Conservation (phyloP, 2,888 invertebrate genomes). For the Metellina segmentata region DNA sequence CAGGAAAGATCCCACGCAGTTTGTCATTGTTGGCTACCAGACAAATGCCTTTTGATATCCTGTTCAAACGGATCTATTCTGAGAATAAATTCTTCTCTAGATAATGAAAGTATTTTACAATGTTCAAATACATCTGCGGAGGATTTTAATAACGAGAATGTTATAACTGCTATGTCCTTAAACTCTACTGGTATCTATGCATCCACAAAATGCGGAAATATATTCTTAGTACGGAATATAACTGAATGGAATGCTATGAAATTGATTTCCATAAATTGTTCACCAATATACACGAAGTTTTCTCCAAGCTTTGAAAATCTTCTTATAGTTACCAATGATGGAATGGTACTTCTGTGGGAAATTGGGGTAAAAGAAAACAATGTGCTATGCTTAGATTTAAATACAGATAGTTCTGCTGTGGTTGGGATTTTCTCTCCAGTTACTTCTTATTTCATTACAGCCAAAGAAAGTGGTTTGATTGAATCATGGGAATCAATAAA, state of each 20-base stretch:
- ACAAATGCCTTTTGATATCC: constrained; percentile 31
- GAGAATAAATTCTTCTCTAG: neutral
- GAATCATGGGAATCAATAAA: constrained; percentile 22
- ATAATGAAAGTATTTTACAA: neutral
- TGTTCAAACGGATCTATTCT: constrained; percentile 32
- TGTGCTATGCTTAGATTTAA: neutral
- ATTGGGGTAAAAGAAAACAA: neutral
- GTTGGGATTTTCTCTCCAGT: constrained; percentile 42
- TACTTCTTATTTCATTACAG: constrained; percentile 22
- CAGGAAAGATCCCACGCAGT: neutral
- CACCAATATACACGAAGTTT: constrained; percentile 5
- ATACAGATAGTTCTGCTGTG: neutral
- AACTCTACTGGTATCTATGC: constrained; percentile 35
- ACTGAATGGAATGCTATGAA: constrained; percentile 5
- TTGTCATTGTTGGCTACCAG: constrained; percentile 50
- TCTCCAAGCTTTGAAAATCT: constrained; percentile 34
- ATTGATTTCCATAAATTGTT: neutral
- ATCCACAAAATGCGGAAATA: constrained; percentile 31
- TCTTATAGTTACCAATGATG: constrained; percentile 1
- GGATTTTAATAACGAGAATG: neutral
- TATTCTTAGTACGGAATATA: constrained; percentile 12
- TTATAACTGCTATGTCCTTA: constrained; percentile 17
- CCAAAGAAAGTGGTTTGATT: constrained; percentile 40
- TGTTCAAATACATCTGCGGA: neutral
- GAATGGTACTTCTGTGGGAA: neutral